Conservation (phyloP, 2,888 invertebrate genomes). For the Diaperis boleti region DNA sequence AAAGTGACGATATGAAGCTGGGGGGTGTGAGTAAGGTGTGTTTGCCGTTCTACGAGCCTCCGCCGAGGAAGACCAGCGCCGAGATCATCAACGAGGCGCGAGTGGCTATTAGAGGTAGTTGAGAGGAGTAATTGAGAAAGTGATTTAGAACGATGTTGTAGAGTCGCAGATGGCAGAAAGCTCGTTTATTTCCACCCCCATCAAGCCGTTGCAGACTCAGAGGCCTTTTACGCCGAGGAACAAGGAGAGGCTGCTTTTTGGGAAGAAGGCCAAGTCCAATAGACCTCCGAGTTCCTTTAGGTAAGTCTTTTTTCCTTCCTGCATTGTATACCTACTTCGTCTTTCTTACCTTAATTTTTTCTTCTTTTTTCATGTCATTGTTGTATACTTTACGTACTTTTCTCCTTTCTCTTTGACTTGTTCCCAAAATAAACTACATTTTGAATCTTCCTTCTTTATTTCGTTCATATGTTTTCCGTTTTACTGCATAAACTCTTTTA, state of each 20-base stretch:
- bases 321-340: too few species aligned
- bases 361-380: too few species aligned
- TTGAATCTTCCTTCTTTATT: too few species aligned
- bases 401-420: too few species aligned
- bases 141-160: too few species aligned
- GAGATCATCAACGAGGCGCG: slow-evolving; percentile 86
- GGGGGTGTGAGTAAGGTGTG: slow-evolving; percentile 56
- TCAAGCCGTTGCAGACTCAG: slow-evolving; percentile 79
- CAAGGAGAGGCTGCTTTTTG: slow-evolving; percentile 82
- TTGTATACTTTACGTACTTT: too few species aligned
- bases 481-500: too few species aligned
- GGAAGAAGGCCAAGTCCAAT: slow-evolving; percentile 68
- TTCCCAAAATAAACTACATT: too few species aligned
- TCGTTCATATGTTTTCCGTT: too few species aligned
- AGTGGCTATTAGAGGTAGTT: slow-evolving; percentile 68
- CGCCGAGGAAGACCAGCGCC: slow-evolving; percentile 78
- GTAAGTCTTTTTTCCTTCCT: too few species aligned
- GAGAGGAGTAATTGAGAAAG: too few species aligned
- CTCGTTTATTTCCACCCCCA: slow-evolving; percentile 58
- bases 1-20: slow-evolving; percentile 40
- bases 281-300: slow-evolving; percentile 84
- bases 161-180: slow-evolving; percentile 63
- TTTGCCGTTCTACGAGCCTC: slow-evolving; percentile 73
- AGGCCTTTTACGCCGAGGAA: slow-evolving; percentile 90
- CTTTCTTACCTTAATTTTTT: too few species aligned